Base-by-base conservation (phyloP, 2,888 invertebrate species). In the Tribolium freemani region DNA sequence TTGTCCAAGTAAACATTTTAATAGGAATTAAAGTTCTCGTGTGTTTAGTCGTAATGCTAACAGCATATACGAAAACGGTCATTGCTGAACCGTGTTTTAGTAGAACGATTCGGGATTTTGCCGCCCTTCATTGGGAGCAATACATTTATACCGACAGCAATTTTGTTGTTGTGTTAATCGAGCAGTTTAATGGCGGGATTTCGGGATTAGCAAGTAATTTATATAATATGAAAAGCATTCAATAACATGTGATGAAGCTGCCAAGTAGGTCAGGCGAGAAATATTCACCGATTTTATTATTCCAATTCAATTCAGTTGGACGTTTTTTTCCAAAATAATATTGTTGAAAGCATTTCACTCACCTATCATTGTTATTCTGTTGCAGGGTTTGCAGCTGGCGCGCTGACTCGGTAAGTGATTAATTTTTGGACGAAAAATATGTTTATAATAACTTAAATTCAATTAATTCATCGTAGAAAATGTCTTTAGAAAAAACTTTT, bases 401-500 rank as follows among this genome's bases (percentile, higher is more conserved):
- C 60, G 26, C 44, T 26, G 16, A 8, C 45, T 53, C 30, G 66
- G 66, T 66, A 54, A 66, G 66, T 66, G 54, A 50, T 63, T 63
- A 63, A 53, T 63, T 63, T 58, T 63, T 63, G 50, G 53, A 11
- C 38, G 53, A 63, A 44, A 66, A 66, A 66, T 54, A 54, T 66
- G 66, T 66, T 58, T 48, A 68, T 57, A 57, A 68, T 58, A 63
- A 61, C 20, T 61, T 69, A 21, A 20, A 70, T 63, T 54, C 56
- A 67, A 66, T 72, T 72, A 74, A 69, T 72, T 72, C 26, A 70
- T 68, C 31, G 26, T 48, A 53, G 58, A 16, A 48, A 73, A 60
- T 76, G 64, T 71, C 69, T 68, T 71, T 73, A 71, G 78, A 74
- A 77, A 75, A 78, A 77, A 69, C 72, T 73, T 79, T 78, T 83